phyloP scores from a whole-genome alignment of 2,113 vertebrate species.

The Empidonax traillii region DNA sequence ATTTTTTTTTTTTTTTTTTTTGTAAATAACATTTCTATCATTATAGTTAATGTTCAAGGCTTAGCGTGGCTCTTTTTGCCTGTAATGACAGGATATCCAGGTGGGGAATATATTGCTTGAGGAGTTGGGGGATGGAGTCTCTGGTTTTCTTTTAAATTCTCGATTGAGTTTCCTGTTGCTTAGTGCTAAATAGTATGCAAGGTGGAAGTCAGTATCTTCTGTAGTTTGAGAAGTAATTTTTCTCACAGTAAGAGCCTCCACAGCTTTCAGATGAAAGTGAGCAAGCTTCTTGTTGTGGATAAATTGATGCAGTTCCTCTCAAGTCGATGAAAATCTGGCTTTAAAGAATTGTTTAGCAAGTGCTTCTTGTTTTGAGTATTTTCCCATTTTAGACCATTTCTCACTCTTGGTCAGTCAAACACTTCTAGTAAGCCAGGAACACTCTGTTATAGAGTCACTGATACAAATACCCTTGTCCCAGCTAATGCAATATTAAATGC shows the following conservation, averaged over 20 bases:
- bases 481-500: slow-evolving; percentile 43
- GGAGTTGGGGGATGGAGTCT: neutral
- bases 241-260: neutral
- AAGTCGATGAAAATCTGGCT: neutral
- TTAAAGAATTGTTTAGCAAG: neutral
- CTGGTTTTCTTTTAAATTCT: neutral
- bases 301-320: neutral
- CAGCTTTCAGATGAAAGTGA: neutral
- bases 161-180: neutral
- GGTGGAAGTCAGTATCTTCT: neutral
- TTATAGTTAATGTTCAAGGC: neutral
- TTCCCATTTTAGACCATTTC: slow-evolving; percentile 18
- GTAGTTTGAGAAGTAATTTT: neutral
- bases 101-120: neutral
- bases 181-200: neutral
- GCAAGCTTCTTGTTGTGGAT: neutral
- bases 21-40: neutral
- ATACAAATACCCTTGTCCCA: slow-evolving; percentile 35
- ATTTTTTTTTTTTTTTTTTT: neutral
- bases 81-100: neutral
- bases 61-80: neutral
- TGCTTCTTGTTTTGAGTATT: neutral
- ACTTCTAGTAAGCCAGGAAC: slow-evolving; percentile 21
- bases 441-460: neutral
- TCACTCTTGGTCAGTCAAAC: neutral